These are phyloP conservation scores for Petrocephalus sullivani DNA, from an alignment of 2,797 vertebrate genomes.

Conservation along the genomic window DNA sequence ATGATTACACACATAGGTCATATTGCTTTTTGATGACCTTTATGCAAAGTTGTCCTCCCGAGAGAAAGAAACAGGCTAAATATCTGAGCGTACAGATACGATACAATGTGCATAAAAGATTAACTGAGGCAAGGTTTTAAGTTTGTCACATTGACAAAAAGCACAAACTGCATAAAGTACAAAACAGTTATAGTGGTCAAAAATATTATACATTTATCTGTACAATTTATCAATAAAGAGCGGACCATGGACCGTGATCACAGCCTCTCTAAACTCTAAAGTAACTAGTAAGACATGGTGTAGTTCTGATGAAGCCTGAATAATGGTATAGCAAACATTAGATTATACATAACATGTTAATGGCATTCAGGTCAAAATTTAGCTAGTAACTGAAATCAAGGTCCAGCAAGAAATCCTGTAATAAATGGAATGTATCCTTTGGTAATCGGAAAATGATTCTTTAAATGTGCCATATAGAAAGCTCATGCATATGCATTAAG, in stretches of 20 bases:
- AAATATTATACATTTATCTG: slow-evolving; percentile 84
- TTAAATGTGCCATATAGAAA: slow-evolving; percentile 46
- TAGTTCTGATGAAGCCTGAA: slow-evolving; percentile 70
- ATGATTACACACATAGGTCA: neutral
- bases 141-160: slow-evolving; percentile 72
- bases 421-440: slow-evolving; percentile 58
- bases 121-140: slow-evolving; percentile 71
- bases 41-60: slow-evolving; percentile 70
- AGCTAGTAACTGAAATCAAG: slow-evolving; percentile 17
- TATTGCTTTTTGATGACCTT: slow-evolving; percentile 58
- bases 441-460: slow-evolving; percentile 36
- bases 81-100: slow-evolving; percentile 79
- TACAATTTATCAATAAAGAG: slow-evolving; percentile 75
- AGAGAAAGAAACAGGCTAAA: slow-evolving; percentile 67
- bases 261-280: slow-evolving; percentile 40
- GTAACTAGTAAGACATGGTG: slow-evolving; percentile 39
- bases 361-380: slow-evolving; percentile 44
- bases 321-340: slow-evolving; percentile 51
- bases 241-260: slow-evolving; percentile 44
- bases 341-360: slow-evolving; percentile 37
- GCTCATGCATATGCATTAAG: slow-evolving; percentile 51
- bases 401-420: slow-evolving; percentile 30
- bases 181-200: slow-evolving; percentile 83
- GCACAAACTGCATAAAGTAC: slow-evolving; percentile 79
- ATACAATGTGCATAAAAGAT: slow-evolving; percentile 74